phyloP scores from a whole-genome alignment of 2,888 invertebrate genomes.

The Lepetodrilus schrolli region DNA sequence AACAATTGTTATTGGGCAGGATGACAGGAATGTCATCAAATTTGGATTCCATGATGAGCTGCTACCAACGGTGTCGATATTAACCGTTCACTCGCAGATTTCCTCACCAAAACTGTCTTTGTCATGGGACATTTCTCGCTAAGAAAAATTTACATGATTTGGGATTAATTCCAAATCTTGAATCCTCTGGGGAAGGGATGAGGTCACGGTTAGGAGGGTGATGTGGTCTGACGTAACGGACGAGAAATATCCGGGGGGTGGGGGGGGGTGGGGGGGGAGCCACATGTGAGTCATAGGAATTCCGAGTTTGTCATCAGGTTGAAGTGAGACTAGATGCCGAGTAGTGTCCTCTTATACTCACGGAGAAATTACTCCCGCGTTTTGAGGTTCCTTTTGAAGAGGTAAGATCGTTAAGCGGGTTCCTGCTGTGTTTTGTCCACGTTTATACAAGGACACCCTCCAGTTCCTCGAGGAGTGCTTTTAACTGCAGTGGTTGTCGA shows the following conservation, averaged over 20 bases:
- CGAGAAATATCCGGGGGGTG: background rate
- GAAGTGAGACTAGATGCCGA: background rate
- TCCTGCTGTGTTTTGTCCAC: background rate
- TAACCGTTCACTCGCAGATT: background rate
- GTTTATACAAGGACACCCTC: conserved; percentile 2
- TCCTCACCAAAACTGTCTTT: conserved; percentile 11
- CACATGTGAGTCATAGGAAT: background rate
- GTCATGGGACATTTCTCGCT: background rate
- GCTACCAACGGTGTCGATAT: background rate
- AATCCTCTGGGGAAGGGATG: background rate
- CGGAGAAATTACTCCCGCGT: background rate
- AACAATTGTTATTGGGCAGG: background rate
- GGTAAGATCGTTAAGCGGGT: background rate
- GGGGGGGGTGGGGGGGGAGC: background rate
- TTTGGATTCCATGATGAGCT: background rate
- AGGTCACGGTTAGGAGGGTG: background rate
- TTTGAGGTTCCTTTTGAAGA: background rate
- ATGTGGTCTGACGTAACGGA: too few relatives aligned
- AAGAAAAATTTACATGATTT: conserved; percentile 2
- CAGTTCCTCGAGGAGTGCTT: too few relatives aligned
- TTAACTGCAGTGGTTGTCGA: too few relatives aligned
- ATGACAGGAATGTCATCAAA: conserved; percentile 20
- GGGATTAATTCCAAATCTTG: background rate
- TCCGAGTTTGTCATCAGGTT: background rate
- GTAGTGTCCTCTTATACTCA: background rate